phyloP scores from a whole-genome alignment of 2,888 invertebrate species.

The Ramazzottius varieornatus region DNA sequence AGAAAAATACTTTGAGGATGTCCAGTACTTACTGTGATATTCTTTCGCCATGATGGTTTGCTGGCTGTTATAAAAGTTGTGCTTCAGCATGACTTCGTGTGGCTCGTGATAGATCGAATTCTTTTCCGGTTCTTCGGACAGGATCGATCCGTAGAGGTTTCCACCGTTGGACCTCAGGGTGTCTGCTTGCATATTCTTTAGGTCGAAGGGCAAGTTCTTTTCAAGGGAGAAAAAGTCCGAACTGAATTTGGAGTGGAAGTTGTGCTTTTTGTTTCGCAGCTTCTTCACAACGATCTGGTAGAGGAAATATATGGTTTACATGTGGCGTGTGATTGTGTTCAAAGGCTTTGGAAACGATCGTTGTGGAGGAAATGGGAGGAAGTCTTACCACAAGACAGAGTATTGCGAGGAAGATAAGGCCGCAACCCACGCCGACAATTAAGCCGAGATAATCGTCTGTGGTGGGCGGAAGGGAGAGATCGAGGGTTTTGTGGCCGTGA shows the following conservation, averaged over 20 bases:
- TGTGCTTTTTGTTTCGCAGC: background rate
- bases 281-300: background rate
- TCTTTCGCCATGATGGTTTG: background rate
- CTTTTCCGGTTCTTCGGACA: conserved; percentile 22
- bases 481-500: background rate
- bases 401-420: background rate
- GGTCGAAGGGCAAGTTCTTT: background rate
- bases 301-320: too few species aligned
- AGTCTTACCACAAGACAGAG: background rate
- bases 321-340: too few species aligned
- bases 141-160: conserved; percentile 23
- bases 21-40: background rate
- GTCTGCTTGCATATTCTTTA: background rate
- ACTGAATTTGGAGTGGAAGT: background rate
- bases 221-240: conserved; percentile 1
- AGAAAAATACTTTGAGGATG: background rate
- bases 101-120: conserved; percentile 22
- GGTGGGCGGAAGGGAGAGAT: background rate
- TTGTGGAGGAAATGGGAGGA: too few species aligned
- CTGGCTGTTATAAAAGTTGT: conserved; percentile 6
- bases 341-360: too few species aligned
- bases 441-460: conserved; percentile 2
- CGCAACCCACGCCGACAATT: background rate
- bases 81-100: conserved; percentile 11
- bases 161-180: conserved; percentile 12